These are phyloP conservation scores for Pseudocheirus occidentalis DNA, from an alignment of 2,797 vertebrate species.

Conservation along the genomic window DNA sequence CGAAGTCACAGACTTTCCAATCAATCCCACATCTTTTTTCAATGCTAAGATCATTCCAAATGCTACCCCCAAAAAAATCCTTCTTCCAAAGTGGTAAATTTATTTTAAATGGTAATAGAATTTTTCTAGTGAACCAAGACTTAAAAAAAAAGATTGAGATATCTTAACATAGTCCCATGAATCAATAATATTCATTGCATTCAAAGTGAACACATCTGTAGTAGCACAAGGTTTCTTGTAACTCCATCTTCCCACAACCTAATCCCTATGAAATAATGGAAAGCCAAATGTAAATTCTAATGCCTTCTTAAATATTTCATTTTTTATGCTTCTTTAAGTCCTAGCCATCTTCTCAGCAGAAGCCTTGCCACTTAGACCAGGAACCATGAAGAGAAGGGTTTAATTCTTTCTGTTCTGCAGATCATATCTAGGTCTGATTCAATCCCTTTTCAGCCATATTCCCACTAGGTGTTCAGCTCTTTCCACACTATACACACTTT, in stretches of 20 bases:
- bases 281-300: not conserved
- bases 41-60: conserved; percentile 31
- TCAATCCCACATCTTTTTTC: conserved; percentile 60
- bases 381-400: not conserved
- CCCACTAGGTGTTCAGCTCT: not conserved
- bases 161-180: conserved; percentile 52
- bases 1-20: conserved; percentile 74
- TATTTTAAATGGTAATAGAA: conserved; percentile 48
- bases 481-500: not conserved
- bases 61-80: conserved; percentile 51
- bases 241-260: not conserved
- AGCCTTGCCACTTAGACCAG: not conserved
- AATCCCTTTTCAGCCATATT: not conserved
- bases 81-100: conserved; percentile 54
- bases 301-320: not conserved
- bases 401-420: not conserved
- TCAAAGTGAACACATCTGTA: not conserved
- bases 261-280: conserved; percentile 40
- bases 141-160: conserved; percentile 47
- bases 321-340: conserved; percentile 3
- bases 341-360: not conserved
- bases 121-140: conserved; percentile 52
- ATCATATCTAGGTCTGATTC: not conserved
- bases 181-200: conserved; percentile 31
- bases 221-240: conserved; percentile 16